Evolutionary conservation across 2,113 vertebrate genomes (phyloP).

Genomic region (Phalacrocorax aristotelis): DNA sequence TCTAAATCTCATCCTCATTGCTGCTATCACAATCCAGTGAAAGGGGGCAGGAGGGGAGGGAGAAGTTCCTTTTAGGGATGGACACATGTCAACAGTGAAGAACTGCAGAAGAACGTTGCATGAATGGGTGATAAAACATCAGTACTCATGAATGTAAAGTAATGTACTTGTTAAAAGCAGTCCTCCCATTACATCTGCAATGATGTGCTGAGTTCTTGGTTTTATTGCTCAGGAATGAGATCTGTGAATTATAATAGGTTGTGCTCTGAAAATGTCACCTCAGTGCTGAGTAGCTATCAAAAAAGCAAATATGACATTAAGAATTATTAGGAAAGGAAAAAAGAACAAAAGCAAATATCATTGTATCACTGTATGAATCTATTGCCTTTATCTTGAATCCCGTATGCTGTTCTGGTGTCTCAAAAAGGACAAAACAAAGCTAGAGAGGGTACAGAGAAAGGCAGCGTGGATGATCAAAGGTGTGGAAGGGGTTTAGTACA

Average conservation of each 20-base stretch:
- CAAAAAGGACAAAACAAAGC: constrained; percentile 27
- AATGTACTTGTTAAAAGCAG: background rate
- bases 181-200: background rate
- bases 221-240: background rate
- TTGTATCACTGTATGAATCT: background rate
- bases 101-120: background rate
- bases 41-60: rapidly evolving
- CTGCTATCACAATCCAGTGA: background rate
- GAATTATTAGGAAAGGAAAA: constrained; percentile 19
- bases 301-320: constrained; percentile 40
- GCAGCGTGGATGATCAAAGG: constrained; percentile 31
- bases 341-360: constrained; percentile 26
- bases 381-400: constrained; percentile 24
- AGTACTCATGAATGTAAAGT: background rate
- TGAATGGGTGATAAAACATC: background rate
- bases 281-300: background rate
- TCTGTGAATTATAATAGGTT: background rate
- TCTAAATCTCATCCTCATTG: background rate
- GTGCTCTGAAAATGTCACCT: constrained; percentile 46
- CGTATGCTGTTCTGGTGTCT: background rate
- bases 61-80: background rate
- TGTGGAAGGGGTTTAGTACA: background rate
- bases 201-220: background rate
- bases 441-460: background rate
- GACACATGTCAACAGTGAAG: background rate